These are phyloP conservation scores for Embiotoca jacksoni DNA, from an alignment of 2,113 vertebrate species.

Conservation along the genomic window DNA sequence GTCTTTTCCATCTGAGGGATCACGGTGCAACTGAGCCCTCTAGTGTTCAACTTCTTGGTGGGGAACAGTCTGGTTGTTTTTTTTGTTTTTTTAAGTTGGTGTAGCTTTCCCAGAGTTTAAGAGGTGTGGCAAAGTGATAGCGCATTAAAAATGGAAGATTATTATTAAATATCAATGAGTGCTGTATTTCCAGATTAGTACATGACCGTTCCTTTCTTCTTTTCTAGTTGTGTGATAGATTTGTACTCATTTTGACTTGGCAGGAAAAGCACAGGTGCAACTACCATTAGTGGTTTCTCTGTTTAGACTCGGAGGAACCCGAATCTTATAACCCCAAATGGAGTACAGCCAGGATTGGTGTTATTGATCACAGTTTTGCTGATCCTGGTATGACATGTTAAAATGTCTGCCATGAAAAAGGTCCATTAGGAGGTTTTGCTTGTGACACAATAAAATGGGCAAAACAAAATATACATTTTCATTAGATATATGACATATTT, in stretches of 20 bases:
- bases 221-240: background rate
- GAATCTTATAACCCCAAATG: background rate
- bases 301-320: background rate
- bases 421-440: background rate
- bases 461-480: background rate
- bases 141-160: background rate
- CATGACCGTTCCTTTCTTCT: background rate
- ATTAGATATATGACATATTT: too few relatives aligned
- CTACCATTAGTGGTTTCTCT: background rate
- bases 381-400: background rate
- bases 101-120: constrained; percentile 1
- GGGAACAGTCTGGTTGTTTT: background rate
- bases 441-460: background rate
- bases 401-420: background rate
- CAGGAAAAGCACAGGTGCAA: background rate
- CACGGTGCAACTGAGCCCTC: constrained; percentile 67
- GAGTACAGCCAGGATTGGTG: background rate
- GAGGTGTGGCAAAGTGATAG: constrained; percentile 5
- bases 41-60: constrained; percentile 54
- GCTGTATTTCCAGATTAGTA: background rate
- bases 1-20: constrained; percentile 1
- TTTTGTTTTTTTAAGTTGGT: background rate
- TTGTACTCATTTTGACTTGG: background rate
- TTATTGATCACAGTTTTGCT: background rate
- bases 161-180: background rate